Base-by-base conservation (phyloP, 1,140 invertebrate genomes). In the Nilaparvata lugens region DNA sequence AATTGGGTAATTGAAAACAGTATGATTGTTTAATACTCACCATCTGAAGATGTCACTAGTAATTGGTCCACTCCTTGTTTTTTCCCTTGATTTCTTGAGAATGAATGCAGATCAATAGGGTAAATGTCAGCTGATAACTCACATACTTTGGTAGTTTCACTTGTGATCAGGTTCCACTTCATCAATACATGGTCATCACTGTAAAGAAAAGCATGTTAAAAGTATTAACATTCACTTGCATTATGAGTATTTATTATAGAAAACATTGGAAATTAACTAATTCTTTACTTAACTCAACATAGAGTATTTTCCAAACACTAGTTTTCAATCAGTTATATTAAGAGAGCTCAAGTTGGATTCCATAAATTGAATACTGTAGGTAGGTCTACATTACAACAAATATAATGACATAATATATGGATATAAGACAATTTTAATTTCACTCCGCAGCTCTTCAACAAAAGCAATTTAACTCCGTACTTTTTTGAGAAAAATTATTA, bases 171-270 rank as follows among this genome's bases (percentile, higher is more conserved):
- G 73, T 89, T 93, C 93, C 94, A 98, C 69, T 87, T 87, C 18
- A 94, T 76, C 21, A 98, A 77, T 66, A 86, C 78, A 71, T 95
- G 93, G 73, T 98, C 95, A 76, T 98, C 95, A 21, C 92, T 92
- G 64, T 25, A 73, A 78, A 43, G 16, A 56, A 51, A 52, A 24
- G n/a, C 42, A 54, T 21, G 52, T 43, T 40, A 40, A n/a, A 40
- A n/a, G 38, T 40, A 9, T n/a, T 40, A 40, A 40, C 38, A 40
- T 40, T 40, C n/a, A 9, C n/a, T 40, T 40, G 9, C n/a, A 9
- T 40, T 40, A 9, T 40, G 9, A 40, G n/a, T 40, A n/a, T 28
- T 56, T 48, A 51, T 14, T 24, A 53, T 53, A 28, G 43, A 54
- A 48, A 60, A 64, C 35, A 52, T 55, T 13, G 25, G 28, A 18